These are phyloP conservation scores for Pipistrellus pygmaeus DNA, from an alignment of 2,797 vertebrate species.

Conservation along the genomic window DNA sequence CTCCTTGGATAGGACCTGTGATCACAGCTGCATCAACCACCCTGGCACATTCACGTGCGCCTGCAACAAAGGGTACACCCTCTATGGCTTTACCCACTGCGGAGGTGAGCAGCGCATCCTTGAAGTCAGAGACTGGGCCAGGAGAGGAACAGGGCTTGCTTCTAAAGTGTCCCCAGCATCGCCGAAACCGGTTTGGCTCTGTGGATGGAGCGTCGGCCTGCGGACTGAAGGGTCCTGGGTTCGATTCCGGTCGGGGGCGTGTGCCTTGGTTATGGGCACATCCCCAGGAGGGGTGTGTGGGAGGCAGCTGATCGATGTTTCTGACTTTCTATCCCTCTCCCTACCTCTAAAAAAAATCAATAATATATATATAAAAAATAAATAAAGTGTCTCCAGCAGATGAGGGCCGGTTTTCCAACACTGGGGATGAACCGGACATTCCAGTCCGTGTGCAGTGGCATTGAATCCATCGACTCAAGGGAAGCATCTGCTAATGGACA, in stretches of 20 bases:
- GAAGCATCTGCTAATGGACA: background rate
- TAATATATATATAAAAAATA: too few species aligned
- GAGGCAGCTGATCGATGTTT: too few species aligned
- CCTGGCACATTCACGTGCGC: conserved; percentile 95
- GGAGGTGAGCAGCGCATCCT: conserved; percentile 92
- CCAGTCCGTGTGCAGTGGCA: background rate
- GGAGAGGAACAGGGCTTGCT: background rate
- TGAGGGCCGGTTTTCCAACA: background rate
- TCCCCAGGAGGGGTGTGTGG: too few species aligned
- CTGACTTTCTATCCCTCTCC: too few species aligned
- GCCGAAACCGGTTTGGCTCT: too few species aligned
- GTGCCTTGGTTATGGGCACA: too few species aligned
- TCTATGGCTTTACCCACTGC: conserved; percentile 97
- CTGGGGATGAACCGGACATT: background rate
- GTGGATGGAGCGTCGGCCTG: too few species aligned
- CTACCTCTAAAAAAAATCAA: too few species aligned
- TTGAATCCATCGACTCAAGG: background rate
- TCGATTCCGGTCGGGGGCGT: too few species aligned
- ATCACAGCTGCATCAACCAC: conserved; percentile 97
- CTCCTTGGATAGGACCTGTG: conserved; percentile 96
- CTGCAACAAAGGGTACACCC: conserved; percentile 95
- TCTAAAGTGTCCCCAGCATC: background rate
- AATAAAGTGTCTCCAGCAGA: too few species aligned
- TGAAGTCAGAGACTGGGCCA: background rate
- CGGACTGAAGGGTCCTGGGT: too few species aligned